Base-by-base conservation (phyloP, 2,113 vertebrate genomes). In the Tragelaphus scriptus region DNA sequence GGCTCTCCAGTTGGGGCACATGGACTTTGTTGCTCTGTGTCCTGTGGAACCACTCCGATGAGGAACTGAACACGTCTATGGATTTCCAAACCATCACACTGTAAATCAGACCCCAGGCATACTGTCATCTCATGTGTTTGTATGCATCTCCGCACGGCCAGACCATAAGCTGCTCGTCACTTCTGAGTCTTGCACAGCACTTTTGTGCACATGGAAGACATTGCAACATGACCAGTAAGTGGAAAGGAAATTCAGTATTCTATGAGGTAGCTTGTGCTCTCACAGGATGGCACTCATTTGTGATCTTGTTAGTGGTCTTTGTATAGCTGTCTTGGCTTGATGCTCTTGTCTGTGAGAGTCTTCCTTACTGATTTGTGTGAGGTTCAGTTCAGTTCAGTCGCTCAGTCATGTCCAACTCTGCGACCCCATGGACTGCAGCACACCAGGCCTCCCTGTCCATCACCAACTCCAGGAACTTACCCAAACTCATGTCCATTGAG, bases 121-220 rank as follows among this genome's bases (percentile, higher is more conserved):
- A 3, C 6, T 23, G 40, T n/a, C 19, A 49, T 25, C 12, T 21
- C 5, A 0, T 25, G 25, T 68, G 71, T 30, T 3, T 6, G 21
- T 15, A 7, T 28, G 56, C 25, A 3, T 81, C 36, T 61, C 65
- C 21, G 28, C 44, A 3, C 1, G 5, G 23, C 15, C 28, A 44
- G 17, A 6, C 53, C 5, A 28, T 11, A 28, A 79, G 36, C 53
- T 23, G 23, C n/a, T 51, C 26, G 1, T n/a, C 26, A 36, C 47
- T 79, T 79, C 58, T 21, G n/a, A 79, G 47, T 28, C 56, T 79
- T 2, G 7, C 65, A 63, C 23, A 11, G 80, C 3, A 5, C n/a
- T 55, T 44, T 53, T 49, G 49, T 49, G 59, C 63, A 90, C 9
- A 2, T 6, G 26, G 11, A 10, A 32, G 51, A 32, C 30, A 0